Base-by-base conservation (phyloP, 2,113 vertebrate species). In the Podarcis cretensis region DNA sequence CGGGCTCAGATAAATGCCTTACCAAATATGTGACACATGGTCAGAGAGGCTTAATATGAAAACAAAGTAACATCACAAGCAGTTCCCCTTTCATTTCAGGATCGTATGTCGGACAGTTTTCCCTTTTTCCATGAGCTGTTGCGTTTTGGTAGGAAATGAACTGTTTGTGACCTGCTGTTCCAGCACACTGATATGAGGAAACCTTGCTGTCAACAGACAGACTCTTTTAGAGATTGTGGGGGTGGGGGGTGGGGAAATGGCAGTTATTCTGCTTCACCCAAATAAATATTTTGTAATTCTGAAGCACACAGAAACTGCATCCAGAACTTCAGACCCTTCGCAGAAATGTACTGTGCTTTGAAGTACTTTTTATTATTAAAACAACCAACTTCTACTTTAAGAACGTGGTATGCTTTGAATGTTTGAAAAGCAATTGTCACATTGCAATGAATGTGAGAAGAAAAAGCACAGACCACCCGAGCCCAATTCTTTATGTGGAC, bases 351-450 rank as follows among this genome's bases (percentile, higher is more conserved):
- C 59, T 68, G 18, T 14, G 82, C 91, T 95, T 93, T 92, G 88
- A 92, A 90, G 88, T 87, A 20, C 81, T 43, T 66, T 74, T 40
- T 82, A 40, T 13, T 54, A 54, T 54, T 54, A 40, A 37, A 88
- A 83, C 54, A 25, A 74, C 35, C 37, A 84, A 8, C 63, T 80
- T 80, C 80, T 87, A 5, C 8, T 90, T 92, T 89, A 93, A 63
- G 85, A 92, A 94, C 30, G 83, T 80, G 87, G 82, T 66, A 79
- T 77, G 71, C 93, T 89, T 76, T 80, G 95, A 80, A 68, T 75
- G 63, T 92, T 90, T 94, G 91, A 91, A 91, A 94, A 93, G 92
- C 80, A 86, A 85, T 77, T 91, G 94, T 91, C 91, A 94, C 40
- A 14, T 74, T 1, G 25, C 69, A 2, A 2, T 0, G 32, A 89